Conservation (phyloP, 1,140 invertebrate species). For the Trachelipus rathkii region DNA sequence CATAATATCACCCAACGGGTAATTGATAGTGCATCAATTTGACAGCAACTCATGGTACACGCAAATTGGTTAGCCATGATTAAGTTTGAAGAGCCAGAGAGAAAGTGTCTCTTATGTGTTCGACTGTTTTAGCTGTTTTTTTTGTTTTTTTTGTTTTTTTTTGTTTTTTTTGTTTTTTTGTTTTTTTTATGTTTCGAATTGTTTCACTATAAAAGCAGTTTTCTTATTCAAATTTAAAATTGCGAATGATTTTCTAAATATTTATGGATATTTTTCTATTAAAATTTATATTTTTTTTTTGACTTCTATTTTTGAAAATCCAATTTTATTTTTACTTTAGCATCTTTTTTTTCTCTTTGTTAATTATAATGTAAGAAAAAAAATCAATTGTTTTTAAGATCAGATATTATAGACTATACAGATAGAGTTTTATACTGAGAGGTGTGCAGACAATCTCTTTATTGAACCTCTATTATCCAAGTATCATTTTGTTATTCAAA, state of each 20-base stretch:
- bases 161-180: no score
- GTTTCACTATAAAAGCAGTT: neutral
- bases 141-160: no score
- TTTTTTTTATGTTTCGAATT: no score
- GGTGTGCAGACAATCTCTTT: neutral
- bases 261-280: no score
- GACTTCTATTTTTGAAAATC: neutral
- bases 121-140: neutral
- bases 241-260: conserved; percentile 2
- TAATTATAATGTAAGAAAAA: neutral
- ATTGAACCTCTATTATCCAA: neutral
- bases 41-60: neutral
- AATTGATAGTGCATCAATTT: neutral
- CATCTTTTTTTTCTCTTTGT: neutral
- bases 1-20: neutral
- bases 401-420: neutral
- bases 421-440: neutral
- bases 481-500: neutral
- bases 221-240: neutral
- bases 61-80: no score
- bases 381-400: neutral
- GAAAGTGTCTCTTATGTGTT: conserved; percentile 1
- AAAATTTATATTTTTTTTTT: neutral
- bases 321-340: neutral
- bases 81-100: neutral